Evolutionary conservation across 2,797 vertebrate genomes (phyloP).

Genomic region (Poecilia velifera): DNA sequence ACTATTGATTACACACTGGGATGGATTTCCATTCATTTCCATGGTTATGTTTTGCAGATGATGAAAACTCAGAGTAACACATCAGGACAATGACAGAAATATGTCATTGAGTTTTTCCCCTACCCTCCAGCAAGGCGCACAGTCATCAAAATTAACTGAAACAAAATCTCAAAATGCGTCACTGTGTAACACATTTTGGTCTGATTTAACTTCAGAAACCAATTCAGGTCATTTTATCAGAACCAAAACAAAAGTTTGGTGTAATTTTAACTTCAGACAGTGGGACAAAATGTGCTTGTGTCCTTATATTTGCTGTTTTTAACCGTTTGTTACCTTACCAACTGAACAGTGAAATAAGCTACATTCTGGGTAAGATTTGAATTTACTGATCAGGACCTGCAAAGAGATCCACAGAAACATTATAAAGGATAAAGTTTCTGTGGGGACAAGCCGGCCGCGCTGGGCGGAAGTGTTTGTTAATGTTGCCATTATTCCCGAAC

Average conservation of each 20-base stretch:
- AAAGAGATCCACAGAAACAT: not conserved
- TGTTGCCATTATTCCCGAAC: conserved; percentile 47
- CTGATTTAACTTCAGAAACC: too few relatives aligned
- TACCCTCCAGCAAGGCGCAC: not conserved
- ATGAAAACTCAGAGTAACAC: not conserved
- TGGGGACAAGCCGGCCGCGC: conserved; percentile 14
- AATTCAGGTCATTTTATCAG: not conserved
- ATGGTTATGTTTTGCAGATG: not conserved
- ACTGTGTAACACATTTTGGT: not conserved
- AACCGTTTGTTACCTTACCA: not conserved
- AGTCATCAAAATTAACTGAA: not conserved
- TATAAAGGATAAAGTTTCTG: conserved; percentile 35
- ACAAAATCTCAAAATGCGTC: not conserved
- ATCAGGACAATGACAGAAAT: not conserved
- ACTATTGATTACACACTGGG: not conserved
- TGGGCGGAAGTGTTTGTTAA: conserved; percentile 47
- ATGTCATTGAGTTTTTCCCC: not conserved
- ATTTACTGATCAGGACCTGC: too few relatives aligned
- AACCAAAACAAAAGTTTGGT: not conserved
- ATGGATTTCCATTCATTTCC: not conserved
- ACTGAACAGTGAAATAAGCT: not conserved
- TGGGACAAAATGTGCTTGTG: not conserved
- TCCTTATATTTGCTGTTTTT: not conserved
- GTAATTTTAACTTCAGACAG: not conserved
- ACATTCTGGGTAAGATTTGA: not conserved